phyloP scores from a whole-genome alignment of 2,797 vertebrate genomes.

The Austrolebias charrua region DNA sequence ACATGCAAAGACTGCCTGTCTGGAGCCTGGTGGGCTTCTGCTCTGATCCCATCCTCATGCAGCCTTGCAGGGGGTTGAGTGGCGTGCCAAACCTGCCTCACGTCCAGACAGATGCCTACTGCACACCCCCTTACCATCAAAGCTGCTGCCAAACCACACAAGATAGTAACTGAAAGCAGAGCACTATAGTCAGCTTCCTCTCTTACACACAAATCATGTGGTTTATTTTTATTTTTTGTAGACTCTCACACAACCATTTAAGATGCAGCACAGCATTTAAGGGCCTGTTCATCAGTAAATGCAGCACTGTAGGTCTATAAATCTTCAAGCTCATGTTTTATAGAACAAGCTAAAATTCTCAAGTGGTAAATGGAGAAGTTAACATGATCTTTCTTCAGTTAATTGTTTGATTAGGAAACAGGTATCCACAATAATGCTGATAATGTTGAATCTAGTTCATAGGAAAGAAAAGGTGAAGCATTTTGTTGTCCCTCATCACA shows the following conservation, averaged over 20 bases:
- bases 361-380: conserved; percentile 38
- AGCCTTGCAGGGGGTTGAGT: conserved; percentile 60
- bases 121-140: conserved; percentile 63
- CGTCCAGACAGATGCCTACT: conserved; percentile 76
- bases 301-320: conserved; percentile 61
- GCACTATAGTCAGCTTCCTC: conserved; percentile 62
- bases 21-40: conserved; percentile 64
- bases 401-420: conserved; percentile 34
- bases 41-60: conserved; percentile 65
- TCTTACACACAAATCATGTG: conserved; percentile 56
- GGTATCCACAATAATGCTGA: too few species aligned
- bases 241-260: conserved; percentile 55
- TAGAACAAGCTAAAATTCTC: conserved; percentile 33
- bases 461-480: too few species aligned
- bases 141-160: conserved; percentile 79
- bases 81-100: conserved; percentile 68
- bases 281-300: conserved; percentile 64
- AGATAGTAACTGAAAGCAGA: conserved; percentile 72
- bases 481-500: too few species aligned
- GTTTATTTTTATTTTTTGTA: conserved; percentile 67
- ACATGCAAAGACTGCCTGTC: conserved; percentile 60
- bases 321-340: conserved; percentile 51
- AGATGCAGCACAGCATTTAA: conserved; percentile 70
- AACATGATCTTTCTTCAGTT: conserved; percentile 44
- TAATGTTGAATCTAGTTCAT: too few species aligned